Percentiles rank a stretch among this genome's conserved stretches.
phyloP scores from a whole-genome alignment of 2,113 vertebrate species.

The Lepus timidus region DNA sequence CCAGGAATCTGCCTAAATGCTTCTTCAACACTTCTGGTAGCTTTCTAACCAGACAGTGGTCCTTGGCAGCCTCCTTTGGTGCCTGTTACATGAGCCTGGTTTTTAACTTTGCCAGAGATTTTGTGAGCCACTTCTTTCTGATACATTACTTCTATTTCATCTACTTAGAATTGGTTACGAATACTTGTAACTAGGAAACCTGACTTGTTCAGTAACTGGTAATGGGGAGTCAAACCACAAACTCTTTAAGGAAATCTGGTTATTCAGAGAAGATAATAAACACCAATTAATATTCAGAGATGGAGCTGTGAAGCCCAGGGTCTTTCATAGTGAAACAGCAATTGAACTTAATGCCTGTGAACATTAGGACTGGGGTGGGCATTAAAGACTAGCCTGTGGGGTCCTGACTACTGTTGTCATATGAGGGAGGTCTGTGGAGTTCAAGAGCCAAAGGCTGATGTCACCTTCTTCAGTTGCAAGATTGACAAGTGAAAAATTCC shows the following conservation, averaged over 20 bases:
- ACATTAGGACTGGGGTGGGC: neutral
- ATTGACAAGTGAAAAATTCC: neutral
- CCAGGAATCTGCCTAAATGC: neutral
- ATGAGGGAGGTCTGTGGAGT: neutral
- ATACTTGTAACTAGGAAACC: neutral
- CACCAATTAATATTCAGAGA: conserved; percentile 53
- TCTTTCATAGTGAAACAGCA: neutral
- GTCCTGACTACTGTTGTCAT: neutral
- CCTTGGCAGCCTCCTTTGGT: neutral
- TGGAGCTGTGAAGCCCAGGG: neutral
- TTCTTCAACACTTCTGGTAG: neutral
- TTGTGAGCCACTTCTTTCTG: conserved; percentile 13
- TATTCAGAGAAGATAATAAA: conserved; percentile 44
- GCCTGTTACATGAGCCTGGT: neutral
- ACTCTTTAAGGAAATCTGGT: neutral
- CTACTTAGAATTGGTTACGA: conserved; percentile 3
- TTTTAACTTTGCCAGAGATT: conserved; percentile 17
- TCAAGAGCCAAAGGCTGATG: neutral
- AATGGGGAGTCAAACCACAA: neutral
- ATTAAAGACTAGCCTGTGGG: neutral
- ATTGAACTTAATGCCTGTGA: neutral
- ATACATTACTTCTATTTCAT: conserved; percentile 22
- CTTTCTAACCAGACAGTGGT: neutral
- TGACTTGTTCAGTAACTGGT: conserved; percentile 21
- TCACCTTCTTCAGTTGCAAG: neutral